Base-by-base conservation (phyloP, 2,797 vertebrate species). In the Myripristis murdjan region DNA sequence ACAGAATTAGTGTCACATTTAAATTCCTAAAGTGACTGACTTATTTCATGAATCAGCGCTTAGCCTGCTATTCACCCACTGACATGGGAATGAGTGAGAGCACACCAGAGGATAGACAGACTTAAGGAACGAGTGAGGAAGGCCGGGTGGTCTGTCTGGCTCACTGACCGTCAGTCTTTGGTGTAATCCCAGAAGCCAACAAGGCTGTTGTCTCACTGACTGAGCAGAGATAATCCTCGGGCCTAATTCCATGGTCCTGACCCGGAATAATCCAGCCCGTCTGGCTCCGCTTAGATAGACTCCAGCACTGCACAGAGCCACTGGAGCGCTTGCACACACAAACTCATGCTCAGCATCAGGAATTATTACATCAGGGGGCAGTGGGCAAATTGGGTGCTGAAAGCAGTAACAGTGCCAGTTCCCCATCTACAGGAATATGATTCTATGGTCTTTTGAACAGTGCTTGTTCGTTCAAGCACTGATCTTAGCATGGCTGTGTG, bases 181-280 rank as follows among this genome's bases (percentile, higher is more conserved):
- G 24, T 54, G 14, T 86, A 87, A 91, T 92, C 83, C 65, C 75
- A 59, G 56, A 73, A 69, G 60, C 72, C 24, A 65, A 60, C 68
- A 48, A 60, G 37, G 65, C 67, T 51, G 79, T 66, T 47, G 81
- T 87, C 84, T 83, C 79, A 31, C 72, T 82, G 79, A 87, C 67
- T 84, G 82, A 87, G 73, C 85, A 83, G 88, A 89, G 75, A 93
- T 92, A 93, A 93, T 92, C 91, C 71, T 71, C 56, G 64, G 69
- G 68, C 53, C 64, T 91, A 90, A 93, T 91, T 89, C 80, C 48
- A 18, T 28, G 70, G 81, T 69, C 68, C 52, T 88, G 86, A 90
- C 85, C 87, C 79, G 66, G 39, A 84, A 81, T 94, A 92, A 94
- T 92, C 89, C 89, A 77, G 78, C 52, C 68, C 64, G 76, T 83